Conservation (phyloP, 2,113 vertebrate species). For the Bungarus multicinctus region DNA sequence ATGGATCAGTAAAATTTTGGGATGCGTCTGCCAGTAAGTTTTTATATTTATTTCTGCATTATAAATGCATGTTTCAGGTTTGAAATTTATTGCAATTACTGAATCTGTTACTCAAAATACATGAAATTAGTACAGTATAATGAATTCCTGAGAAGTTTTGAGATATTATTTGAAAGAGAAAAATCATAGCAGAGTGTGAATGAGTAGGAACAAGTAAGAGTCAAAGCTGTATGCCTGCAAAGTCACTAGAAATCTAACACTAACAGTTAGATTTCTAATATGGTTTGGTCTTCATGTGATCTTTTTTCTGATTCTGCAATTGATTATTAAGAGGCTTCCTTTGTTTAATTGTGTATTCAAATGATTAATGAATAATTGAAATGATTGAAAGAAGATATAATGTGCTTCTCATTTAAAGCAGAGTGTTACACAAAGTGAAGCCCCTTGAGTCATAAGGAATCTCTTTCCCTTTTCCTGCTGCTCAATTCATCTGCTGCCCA, state of each 20-base stretch:
- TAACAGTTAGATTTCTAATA: not conserved
- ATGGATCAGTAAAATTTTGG: constrained; percentile 97
- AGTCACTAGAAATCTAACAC: not conserved
- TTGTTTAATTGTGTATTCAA: not conserved
- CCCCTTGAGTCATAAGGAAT: not conserved
- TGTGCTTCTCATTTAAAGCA: not conserved
- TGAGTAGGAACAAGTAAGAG: not conserved
- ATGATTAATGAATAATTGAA: not conserved
- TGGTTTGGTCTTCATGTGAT: not conserved
- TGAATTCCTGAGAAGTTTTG: not conserved
- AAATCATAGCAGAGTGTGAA: not conserved
- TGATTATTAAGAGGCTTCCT: not conserved
- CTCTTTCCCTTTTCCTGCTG: not conserved
- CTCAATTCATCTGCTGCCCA: not conserved
- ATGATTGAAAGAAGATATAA: not conserved
- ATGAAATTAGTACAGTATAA: not conserved
- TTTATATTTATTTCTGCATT: constrained; percentile 43
- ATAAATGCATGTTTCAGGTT: not conserved
- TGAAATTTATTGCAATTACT: not conserved
- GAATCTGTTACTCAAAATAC: not conserved
- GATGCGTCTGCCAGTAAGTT: constrained; percentile 90
- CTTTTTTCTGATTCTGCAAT: not conserved
- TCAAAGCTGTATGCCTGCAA: not conserved
- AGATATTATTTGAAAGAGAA: not conserved
- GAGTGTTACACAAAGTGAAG: not conserved